Evolutionary conservation across 1,140 invertebrate species (phyloP).

Genomic region (Choristoneura fumiferana): DNA sequence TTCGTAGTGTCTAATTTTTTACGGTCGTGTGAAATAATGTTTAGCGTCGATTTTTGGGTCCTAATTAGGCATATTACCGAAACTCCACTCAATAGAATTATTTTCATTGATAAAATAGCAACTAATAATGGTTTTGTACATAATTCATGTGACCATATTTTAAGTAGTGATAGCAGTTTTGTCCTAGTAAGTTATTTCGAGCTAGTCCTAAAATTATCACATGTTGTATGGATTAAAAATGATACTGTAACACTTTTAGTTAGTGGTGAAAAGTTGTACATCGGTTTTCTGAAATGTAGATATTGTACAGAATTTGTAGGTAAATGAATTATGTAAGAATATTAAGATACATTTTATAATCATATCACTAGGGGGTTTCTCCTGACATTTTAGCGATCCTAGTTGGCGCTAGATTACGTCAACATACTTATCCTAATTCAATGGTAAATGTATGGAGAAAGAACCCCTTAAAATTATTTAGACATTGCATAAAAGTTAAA

Average conservation of each 20-base stretch:
- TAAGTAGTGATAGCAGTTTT: constrained; percentile 61
- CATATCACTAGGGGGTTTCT: constrained; percentile 54
- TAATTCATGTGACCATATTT: constrained; percentile 59
- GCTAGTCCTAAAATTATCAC: constrained; percentile 75
- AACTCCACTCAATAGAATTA: constrained; percentile 24
- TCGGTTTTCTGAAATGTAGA: constrained; percentile 64
- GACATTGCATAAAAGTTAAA: constrained; percentile 16
- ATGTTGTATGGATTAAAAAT: constrained; percentile 52
- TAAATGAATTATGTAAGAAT: constrained; percentile 54
- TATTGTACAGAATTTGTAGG: constrained; percentile 68
- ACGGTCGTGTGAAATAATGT: constrained; percentile 7
- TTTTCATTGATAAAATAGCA: constrained; percentile 31
- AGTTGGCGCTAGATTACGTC: background rate
- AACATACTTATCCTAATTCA: constrained; percentile 1
- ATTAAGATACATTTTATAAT: constrained; percentile 73
- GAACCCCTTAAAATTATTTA: constrained; percentile 9
- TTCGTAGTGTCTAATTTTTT: constrained; percentile 17
- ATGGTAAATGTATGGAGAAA: constrained; percentile 13
- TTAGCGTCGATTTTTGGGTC: background rate
- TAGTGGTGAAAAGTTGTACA: constrained; percentile 36
- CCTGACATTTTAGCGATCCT: constrained; percentile 7
- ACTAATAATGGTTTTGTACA: constrained; percentile 59
- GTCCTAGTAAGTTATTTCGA: constrained; percentile 71
- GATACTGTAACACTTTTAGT: constrained; percentile 19
- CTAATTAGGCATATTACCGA: constrained; percentile 25